Evolutionary conservation across 2,113 vertebrate species (phyloP).

Genomic region (Orientallactaga bullata): DNA sequence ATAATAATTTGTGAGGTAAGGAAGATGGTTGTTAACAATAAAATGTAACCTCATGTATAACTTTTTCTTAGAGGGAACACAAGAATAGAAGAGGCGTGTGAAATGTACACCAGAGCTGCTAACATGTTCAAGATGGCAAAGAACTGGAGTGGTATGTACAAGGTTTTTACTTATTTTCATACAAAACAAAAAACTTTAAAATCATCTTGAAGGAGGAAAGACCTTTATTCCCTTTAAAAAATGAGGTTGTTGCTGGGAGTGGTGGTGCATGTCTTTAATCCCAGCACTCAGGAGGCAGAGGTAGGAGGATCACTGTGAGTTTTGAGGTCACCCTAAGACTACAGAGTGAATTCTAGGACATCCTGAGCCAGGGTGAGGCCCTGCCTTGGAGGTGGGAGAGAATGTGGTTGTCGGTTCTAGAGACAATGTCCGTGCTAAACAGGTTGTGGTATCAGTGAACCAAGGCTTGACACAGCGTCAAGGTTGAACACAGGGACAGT

Average conservation of each 20-base stretch:
- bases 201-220: constrained; percentile 9
- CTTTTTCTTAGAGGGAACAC: constrained; percentile 92
- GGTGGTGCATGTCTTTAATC: no score
- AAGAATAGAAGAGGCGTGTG: constrained; percentile 97
- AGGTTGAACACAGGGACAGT: background rate
- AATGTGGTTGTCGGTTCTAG: background rate
- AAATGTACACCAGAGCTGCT: constrained; percentile 98
- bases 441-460: background rate
- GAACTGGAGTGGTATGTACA: constrained; percentile 96
- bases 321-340: no score
- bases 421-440: background rate
- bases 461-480: background rate
- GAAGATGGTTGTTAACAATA: background rate
- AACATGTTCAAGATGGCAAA: constrained; percentile 99
- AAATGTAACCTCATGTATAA: constrained; percentile 55
- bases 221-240: background rate
- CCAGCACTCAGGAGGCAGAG: no score
- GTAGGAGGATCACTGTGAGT: no score
- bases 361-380: no score
- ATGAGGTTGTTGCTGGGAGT: no score
- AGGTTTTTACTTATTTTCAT: constrained; percentile 49
- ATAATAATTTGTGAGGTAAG: background rate
- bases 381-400: no score
- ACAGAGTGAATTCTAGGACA: no score
- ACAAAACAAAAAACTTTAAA: background rate